Percentiles rank a stretch among this genome's conserved stretches.
Conservation (phyloP, 2,888 invertebrate genomes). For the Autographa pulchrina region DNA sequence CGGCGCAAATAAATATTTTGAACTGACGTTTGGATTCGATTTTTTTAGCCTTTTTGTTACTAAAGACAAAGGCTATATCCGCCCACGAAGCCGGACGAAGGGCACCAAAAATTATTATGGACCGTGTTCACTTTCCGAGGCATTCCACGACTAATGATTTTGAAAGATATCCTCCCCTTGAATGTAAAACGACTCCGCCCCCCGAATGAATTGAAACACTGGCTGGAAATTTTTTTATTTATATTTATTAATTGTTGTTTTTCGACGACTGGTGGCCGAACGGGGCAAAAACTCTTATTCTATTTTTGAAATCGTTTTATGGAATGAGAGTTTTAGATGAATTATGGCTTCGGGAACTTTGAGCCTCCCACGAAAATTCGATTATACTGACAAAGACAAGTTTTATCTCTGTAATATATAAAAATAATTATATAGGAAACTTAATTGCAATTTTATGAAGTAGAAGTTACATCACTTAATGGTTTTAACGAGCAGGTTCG, state of each 20-base stretch:
- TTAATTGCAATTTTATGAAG: conserved; percentile 51
- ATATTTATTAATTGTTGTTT: conserved; percentile 87
- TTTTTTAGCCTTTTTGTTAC: conserved; percentile 78
- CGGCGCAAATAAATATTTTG: conserved; percentile 84
- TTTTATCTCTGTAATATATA: conserved; percentile 45
- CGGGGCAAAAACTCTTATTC: conserved; percentile 65
- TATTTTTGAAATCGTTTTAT: conserved; percentile 60
- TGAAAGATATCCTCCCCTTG: conserved; percentile 88
- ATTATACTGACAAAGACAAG: conserved; percentile 53
- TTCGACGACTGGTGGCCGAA: conserved; percentile 80
- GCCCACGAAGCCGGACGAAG: conserved; percentile 82
- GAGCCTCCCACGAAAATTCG: conserved; percentile 57
- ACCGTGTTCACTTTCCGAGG: conserved; percentile 79
- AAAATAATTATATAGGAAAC: conserved; percentile 41
- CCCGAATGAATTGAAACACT: conserved; percentile 88
- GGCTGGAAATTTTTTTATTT: conserved; percentile 76
- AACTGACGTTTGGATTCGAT: conserved; percentile 78
- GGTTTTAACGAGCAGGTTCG: conserved; percentile 43
- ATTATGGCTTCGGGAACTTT: conserved; percentile 54
- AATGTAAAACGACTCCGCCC: conserved; percentile 88
- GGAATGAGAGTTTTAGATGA: conserved; percentile 59
- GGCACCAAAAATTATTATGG: conserved; percentile 87
- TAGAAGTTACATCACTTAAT: conserved; percentile 38
- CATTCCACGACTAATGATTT: conserved; percentile 89
- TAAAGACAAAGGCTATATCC: conserved; percentile 87